phyloP scores from a whole-genome alignment of 2,113 vertebrate species.

The Kryptolebias marmoratus region DNA sequence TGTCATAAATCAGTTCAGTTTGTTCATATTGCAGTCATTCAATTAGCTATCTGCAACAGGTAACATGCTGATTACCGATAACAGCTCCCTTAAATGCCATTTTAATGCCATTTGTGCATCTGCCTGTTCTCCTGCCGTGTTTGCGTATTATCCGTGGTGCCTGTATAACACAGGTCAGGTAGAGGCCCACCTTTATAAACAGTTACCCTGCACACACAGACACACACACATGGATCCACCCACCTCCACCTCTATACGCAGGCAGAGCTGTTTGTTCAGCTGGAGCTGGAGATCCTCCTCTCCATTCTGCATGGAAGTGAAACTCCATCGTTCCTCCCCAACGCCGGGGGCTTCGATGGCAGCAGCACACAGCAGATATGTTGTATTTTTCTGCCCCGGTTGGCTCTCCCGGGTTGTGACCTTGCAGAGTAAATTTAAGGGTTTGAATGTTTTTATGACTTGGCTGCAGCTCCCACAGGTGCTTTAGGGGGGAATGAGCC shows the following conservation, averaged over 20 bases:
- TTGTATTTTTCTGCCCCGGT: slow-evolving; percentile 55
- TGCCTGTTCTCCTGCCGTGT: neutral
- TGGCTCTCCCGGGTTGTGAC: slow-evolving; percentile 34
- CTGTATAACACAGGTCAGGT: slow-evolving; percentile 41
- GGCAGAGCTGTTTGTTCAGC: slow-evolving; percentile 70
- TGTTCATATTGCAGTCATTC: too few species aligned
- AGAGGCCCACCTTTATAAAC: slow-evolving; percentile 29
- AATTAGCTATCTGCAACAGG: too few species aligned
- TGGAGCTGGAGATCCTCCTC: slow-evolving; percentile 58
- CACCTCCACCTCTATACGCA: slow-evolving; percentile 25
- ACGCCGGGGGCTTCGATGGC: slow-evolving; percentile 29
- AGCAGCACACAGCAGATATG: slow-evolving; percentile 40
- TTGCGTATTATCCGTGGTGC: slow-evolving; percentile 24
- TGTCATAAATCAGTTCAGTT: too few species aligned
- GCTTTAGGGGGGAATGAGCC: slow-evolving; percentile 45
- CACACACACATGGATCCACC: slow-evolving; percentile 28
- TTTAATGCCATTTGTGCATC: too few species aligned
- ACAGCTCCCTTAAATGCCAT: too few species aligned
- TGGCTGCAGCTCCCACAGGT: slow-evolving; percentile 68
- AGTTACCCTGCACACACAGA: neutral
- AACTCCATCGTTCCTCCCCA: slow-evolving; percentile 38
- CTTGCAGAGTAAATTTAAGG: slow-evolving; percentile 65
- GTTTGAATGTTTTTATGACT: slow-evolving; percentile 69
- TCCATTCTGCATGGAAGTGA: slow-evolving; percentile 31
- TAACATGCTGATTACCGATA: too few species aligned